Evolutionary conservation across 2,113 vertebrate genomes (phyloP).

Genomic region (Phainopepla nitens): DNA sequence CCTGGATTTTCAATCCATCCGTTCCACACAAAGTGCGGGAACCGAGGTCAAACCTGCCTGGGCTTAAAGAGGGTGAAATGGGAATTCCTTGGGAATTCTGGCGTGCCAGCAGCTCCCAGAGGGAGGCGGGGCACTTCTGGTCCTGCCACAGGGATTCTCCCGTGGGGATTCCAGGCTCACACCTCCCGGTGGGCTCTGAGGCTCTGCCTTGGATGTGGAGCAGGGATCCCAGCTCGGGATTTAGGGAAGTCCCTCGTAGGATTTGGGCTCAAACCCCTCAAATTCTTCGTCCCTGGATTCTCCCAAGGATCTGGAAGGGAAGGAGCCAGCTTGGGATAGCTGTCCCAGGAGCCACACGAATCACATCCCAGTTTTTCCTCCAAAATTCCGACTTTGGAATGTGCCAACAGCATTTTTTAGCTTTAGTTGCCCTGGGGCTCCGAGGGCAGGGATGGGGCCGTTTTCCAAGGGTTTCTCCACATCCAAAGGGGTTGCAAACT

Average conservation of each 20-base stretch:
- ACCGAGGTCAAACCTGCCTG: neutral
- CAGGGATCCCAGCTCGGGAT: neutral
- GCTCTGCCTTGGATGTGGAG: neutral
- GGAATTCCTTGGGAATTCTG: neutral
- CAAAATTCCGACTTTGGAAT: neutral
- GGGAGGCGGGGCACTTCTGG: neutral
- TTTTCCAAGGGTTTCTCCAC: neutral
- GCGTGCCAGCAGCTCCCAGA: neutral
- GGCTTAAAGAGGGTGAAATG: neutral
- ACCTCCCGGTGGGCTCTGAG: fast-evolving
- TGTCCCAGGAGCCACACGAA: neutral
- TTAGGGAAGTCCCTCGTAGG: fast-evolving
- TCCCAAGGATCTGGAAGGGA: neutral
- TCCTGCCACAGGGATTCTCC: neutral
- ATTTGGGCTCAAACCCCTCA: neutral
- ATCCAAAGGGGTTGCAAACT: neutral
- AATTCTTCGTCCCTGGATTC: neutral
- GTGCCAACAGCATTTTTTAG: neutral
- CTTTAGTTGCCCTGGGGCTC: neutral
- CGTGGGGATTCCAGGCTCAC: neutral
- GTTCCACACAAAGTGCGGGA: neutral
- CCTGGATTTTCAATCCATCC: neutral
- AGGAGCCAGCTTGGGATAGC: neutral
- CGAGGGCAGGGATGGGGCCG: neutral
- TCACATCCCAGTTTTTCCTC: neutral